Conservation (phyloP, 2,797 vertebrate species). For the Chaenodraco wilsoni region DNA sequence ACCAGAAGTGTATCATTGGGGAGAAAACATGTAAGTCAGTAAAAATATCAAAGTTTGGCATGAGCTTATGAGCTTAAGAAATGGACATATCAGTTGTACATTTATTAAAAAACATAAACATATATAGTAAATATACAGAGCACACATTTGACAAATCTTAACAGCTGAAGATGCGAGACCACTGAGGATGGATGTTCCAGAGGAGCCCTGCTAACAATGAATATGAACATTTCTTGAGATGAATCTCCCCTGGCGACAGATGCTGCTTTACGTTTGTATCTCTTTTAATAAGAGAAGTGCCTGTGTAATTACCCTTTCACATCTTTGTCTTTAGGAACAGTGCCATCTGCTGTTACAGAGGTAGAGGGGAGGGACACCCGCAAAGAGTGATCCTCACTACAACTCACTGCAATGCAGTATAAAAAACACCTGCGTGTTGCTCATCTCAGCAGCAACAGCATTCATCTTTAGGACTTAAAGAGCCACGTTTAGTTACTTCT, state of each 20-base stretch:
- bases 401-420: conserved; percentile 77
- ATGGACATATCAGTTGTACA: conserved; percentile 13
- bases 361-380: conserved; percentile 15
- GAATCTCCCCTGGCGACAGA: neutral
- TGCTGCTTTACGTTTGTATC: conserved; percentile 1
- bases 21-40: neutral
- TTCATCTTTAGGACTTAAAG: conserved; percentile 10
- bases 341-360: conserved; percentile 75
- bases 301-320: conserved; percentile 12
- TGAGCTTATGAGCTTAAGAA: neutral
- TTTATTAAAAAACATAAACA: conserved; percentile 46
- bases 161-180: neutral
- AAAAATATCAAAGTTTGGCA: conserved; percentile 21
- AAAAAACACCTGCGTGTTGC: conserved; percentile 40
- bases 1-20: conserved; percentile 11
- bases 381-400: conserved; percentile 13
- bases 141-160: conserved; percentile 26
- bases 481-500: conserved; percentile 31
- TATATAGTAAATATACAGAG: conserved; percentile 29
- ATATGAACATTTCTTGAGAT: conserved; percentile 1
- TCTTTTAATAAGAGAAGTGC: neutral
- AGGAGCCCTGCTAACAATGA: neutral
- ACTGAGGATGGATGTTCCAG: neutral
- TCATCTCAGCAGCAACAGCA: conserved; percentile 40
- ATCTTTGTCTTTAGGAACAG: conserved; percentile 58